A percentile compares a stretch with the other conserved stretches of the same genome.
Evolutionary conservation across 2,888 invertebrate species (phyloP).

Genomic region (Empis livida): DNA sequence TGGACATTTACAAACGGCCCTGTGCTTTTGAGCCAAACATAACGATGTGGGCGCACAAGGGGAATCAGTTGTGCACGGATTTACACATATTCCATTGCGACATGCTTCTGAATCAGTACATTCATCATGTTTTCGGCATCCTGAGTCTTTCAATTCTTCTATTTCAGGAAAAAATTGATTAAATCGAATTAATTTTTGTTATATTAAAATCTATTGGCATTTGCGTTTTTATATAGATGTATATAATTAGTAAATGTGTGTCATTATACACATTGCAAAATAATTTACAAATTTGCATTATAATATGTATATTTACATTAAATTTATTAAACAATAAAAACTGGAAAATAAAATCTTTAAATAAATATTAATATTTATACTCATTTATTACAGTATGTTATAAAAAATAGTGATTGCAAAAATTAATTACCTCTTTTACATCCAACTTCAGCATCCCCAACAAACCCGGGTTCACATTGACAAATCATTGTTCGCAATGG

Average conservation of each 20-base stretch:
- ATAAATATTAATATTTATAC: too few species aligned
- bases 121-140: conserved; percentile 58
- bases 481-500: conserved; percentile 82
- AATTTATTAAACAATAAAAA: neutral
- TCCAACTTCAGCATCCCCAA: conserved; percentile 75
- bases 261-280: neutral
- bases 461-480: conserved; percentile 66
- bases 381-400: too few species aligned
- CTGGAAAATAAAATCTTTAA: too few species aligned
- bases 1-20: conserved; percentile 64
- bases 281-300: neutral
- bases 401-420: too few species aligned
- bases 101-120: conserved; percentile 62
- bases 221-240: too few species aligned
- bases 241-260: too few species aligned
- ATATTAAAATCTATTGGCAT: too few species aligned
- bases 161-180: too few species aligned
- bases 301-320: neutral
- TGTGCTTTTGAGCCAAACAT: conserved; percentile 62
- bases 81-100: conserved; percentile 57
- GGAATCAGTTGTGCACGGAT: conserved; percentile 53
- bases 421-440: conserved; percentile 73
- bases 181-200: too few species aligned
- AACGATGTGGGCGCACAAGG: conserved; percentile 68
- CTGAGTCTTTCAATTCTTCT: conserved; percentile 37